Evolutionary conservation across 2,797 vertebrate species (phyloP).

Genomic region (Urocyon cinereoargenteus): DNA sequence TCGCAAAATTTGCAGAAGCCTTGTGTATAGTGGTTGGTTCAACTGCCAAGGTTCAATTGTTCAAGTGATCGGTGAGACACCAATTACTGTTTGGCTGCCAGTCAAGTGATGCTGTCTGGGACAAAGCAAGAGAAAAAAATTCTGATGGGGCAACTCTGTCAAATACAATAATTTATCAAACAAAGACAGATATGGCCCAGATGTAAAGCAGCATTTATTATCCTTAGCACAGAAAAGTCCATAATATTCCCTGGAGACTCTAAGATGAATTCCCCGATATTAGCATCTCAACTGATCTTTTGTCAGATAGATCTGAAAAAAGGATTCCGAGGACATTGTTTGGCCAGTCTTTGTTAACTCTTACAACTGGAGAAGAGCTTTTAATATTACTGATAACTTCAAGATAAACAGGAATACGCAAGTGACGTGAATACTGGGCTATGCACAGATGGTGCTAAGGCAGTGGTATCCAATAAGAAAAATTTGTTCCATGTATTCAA

Average conservation of each 20-base stretch:
- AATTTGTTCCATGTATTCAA: constrained; percentile 53
- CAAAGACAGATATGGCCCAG: not conserved
- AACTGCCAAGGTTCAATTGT: not conserved
- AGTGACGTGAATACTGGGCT: not conserved
- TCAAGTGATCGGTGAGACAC: constrained; percentile 1
- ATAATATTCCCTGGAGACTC: not conserved
- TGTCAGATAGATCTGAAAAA: not conserved
- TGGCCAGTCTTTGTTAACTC: constrained; percentile 28
- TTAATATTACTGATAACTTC: constrained; percentile 40
- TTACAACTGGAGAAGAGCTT: not conserved
- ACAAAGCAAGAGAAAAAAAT: not conserved
- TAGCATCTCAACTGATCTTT: not conserved
- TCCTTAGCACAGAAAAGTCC: not conserved
- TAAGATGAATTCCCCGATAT: not conserved
- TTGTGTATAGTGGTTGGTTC: not conserved
- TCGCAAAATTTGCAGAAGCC: not conserved
- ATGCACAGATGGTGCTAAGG: constrained; percentile 60
- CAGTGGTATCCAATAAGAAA: constrained; percentile 14
- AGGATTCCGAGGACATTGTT: not conserved
- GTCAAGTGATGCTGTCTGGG: not conserved
- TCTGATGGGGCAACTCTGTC: not conserved
- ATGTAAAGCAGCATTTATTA: not conserved
- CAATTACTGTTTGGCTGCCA: not conserved
- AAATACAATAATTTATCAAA: constrained; percentile 6
- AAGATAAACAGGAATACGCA: not conserved